Evolutionary conservation across 2,888 invertebrate genomes (phyloP).

Genomic region (Acanthosoma haemorrhoidale): DNA sequence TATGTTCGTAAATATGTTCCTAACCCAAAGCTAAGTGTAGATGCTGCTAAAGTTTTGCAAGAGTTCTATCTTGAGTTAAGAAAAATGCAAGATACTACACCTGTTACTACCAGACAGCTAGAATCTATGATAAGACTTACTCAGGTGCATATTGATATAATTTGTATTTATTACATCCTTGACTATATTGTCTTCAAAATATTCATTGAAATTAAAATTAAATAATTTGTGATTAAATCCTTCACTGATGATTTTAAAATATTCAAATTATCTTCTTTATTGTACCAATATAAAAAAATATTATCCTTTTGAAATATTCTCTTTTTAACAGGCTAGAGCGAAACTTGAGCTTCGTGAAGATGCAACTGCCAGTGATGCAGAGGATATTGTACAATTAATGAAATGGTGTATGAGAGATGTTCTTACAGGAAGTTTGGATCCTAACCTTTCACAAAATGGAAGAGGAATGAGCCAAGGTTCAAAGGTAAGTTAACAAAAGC

Average conservation of each 20-base stretch:
- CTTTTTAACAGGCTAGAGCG: slow-evolving; percentile 68
- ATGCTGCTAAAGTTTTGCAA: slow-evolving; percentile 66
- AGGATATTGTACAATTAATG: slow-evolving; percentile 79
- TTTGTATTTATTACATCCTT: no score
- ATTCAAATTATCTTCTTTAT: no score
- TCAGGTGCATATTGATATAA: slow-evolving; percentile 55
- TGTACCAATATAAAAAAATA: neutral
- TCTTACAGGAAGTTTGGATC: slow-evolving; percentile 60
- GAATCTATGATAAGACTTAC: slow-evolving; percentile 83
- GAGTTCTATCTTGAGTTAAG: slow-evolving; percentile 76
- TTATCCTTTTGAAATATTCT: neutral
- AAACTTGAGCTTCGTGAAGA: slow-evolving; percentile 76
- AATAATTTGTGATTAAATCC: no score
- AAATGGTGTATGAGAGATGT: slow-evolving; percentile 73
- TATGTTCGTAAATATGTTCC: slow-evolving; percentile 80
- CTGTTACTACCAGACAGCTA: slow-evolving; percentile 81
- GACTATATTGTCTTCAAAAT: no score
- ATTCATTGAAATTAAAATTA: no score
- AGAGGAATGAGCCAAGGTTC: slow-evolving; percentile 66
- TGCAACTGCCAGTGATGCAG: slow-evolving; percentile 73
- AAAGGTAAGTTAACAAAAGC: slow-evolving; percentile 50
- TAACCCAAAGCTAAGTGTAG: slow-evolving; percentile 66
- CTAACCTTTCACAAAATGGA: slow-evolving; percentile 60
- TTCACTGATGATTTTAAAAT: no score
- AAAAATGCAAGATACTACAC: slow-evolving; percentile 62